Percentiles rank a stretch among this genome's conserved stretches.
Conservation (phyloP, 1,140 invertebrate genomes). For the Ylistrum balloti region DNA sequence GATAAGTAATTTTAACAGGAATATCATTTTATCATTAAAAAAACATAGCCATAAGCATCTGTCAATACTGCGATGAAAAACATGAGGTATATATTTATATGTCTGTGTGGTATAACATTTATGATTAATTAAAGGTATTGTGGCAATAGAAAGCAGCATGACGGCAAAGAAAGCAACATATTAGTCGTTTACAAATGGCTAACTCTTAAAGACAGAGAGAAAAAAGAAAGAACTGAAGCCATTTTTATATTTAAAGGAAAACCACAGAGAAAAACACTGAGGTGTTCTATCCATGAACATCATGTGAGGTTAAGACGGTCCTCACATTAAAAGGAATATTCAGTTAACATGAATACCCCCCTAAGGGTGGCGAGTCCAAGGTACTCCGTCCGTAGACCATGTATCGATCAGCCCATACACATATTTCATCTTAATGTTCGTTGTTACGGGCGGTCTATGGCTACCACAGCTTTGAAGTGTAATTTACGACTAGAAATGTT, state of each 20-base stretch:
- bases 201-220: no score
- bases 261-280: neutral
- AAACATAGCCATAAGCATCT: no score
- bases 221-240: no score
- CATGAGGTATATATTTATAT: no score
- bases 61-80: no score
- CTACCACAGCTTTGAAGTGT: slow-evolving; percentile 19
- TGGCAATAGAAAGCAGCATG: no score
- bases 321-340: neutral
- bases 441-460: slow-evolving; percentile 37
- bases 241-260: neutral
- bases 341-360: neutral
- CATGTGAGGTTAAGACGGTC: slow-evolving; percentile 3
- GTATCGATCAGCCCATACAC: neutral
- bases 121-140: no score
- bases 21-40: no score
- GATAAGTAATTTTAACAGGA: no score
- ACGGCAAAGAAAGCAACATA: no score
- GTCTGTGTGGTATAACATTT: no score
- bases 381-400: neutral
- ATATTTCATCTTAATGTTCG: slow-evolving; percentile 39
- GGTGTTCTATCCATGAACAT: neutral
- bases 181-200: no score
- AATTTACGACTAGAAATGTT: slow-evolving; percentile 28
- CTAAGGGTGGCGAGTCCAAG: neutral